A percentile compares a stretch with the other conserved stretches of the same genome.
phyloP scores from a whole-genome alignment of 2,113 vertebrate genomes.

The Campylorhamphus procurvoides region DNA sequence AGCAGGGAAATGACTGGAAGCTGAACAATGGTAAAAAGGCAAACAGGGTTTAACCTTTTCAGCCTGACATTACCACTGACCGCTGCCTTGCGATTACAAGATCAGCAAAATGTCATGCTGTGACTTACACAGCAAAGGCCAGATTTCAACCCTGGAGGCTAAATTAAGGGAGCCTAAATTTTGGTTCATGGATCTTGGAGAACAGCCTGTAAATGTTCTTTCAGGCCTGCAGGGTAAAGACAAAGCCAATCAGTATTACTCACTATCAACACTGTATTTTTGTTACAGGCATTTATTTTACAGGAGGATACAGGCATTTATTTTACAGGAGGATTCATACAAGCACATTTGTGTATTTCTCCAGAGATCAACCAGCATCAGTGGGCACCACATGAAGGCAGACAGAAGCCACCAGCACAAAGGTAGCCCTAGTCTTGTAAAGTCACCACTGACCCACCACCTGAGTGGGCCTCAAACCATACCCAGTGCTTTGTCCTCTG shows the following conservation, averaged over 20 bases:
- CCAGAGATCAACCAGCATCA: background rate
- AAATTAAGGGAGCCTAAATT: background rate
- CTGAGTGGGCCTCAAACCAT: background rate
- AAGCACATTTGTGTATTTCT: background rate
- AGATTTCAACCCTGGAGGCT: background rate
- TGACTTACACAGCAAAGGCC: constrained; percentile 38
- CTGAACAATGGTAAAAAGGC: constrained; percentile 34
- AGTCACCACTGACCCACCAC: background rate
- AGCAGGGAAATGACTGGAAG: background rate
- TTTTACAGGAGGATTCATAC: background rate
- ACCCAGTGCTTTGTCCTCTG: background rate
- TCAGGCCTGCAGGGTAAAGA: background rate
- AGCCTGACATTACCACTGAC: constrained; percentile 18
- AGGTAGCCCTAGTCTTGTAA: background rate
- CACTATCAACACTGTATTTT: background rate
- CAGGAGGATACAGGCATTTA: background rate
- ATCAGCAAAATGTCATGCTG: background rate
- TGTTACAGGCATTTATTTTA: background rate
- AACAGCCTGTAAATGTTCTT: background rate
- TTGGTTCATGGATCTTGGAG: background rate
- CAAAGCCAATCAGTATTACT: background rate
- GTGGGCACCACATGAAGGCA: background rate
- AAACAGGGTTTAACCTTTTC: constrained; percentile 52
- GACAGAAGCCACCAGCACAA: background rate
- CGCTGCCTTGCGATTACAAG: background rate